Evolutionary conservation across 2,888 invertebrate genomes (phyloP), one percentile per base, ranked within the genome.

Genomic region (Eupsilia transversa): DNA sequence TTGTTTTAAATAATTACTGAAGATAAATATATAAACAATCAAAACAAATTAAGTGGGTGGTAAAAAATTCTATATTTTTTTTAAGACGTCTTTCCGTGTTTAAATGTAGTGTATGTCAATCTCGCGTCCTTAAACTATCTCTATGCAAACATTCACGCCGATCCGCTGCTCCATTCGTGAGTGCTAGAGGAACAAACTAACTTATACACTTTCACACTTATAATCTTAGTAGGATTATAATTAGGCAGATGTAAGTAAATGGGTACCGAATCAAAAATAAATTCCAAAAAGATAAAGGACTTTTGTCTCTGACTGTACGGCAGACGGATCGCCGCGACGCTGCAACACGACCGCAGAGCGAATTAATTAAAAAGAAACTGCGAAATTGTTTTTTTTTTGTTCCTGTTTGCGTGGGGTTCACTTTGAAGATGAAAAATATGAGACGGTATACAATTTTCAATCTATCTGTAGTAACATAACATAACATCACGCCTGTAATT

Each of bases 331-430:
- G 46, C 65, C 52, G 66, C 70, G 46, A 38, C 43, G 52, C 72
- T 72, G 73, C 72, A 84, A 73, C 70, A 78, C 70, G 75, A 70
- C 77, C 84, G 38, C 77, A 63, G 35, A 74, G 66, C 61, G 79
- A 81, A 85, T 81, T 83, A 67, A 85, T 82, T 76, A 79, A 74
- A 83, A 77, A 67, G 71, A 52, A 72, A 54, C 74, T 63, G 76
- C n/a, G 57, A 68, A 60, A 61, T 60, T 60, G 52, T 33, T 57
- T 81, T 74, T 56, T 79, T 69, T 84, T 69, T 82, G 54, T 70
- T 59, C 33, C 2, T 33, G 49, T 61, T 70, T 70, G 54, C 20
- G n/a, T n/a, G 49, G 41, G 12, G 46, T n/a, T n/a, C 56, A 27
- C 54, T 72, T 46, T 60, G 54, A 20, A 46, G 57, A 52, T 59